phyloP scores from a whole-genome alignment of 1,140 invertebrate genomes.

The Metaphire vulgaris region DNA sequence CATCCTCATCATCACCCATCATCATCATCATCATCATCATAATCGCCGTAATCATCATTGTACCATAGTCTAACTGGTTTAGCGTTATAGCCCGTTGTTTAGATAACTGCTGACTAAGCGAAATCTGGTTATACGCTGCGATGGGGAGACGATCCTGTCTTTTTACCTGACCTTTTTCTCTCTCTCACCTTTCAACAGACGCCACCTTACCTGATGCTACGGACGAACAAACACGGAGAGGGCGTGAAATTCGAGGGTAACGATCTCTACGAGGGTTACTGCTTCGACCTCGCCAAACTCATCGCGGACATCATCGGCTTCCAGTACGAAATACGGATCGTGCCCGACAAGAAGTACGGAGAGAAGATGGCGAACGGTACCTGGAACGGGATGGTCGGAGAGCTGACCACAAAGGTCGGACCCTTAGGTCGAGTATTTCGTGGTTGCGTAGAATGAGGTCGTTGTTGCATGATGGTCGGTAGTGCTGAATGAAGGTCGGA shows the following conservation, averaged over 20 bases:
- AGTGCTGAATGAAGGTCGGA: too few relatives aligned
- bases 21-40: too few relatives aligned
- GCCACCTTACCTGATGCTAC: slow-evolving; percentile 7
- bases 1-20: too few relatives aligned
- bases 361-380: slow-evolving; percentile 68
- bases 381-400: slow-evolving; percentile 88
- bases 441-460: background rate
- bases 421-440: background rate
- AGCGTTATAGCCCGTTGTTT: too few relatives aligned
- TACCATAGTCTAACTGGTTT: too few relatives aligned
- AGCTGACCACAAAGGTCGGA: slow-evolving; percentile 57
- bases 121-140: too few relatives aligned
- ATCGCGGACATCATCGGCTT: slow-evolving; percentile 15
- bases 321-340: slow-evolving; percentile 14
- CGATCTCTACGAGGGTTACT: slow-evolving; percentile 47
- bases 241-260: slow-evolving; percentile 36
- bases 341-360: slow-evolving; percentile 58
- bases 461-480: background rate
- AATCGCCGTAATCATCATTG: too few relatives aligned
- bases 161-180: too few relatives aligned
- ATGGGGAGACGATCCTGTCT: too few relatives aligned
- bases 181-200: too few relatives aligned
- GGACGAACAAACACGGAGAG: background rate
- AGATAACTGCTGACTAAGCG: too few relatives aligned
- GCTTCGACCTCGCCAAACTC: slow-evolving; percentile 42